A percentile compares a stretch with the other conserved stretches of the same genome.
phyloP scores from a whole-genome alignment of 2,797 vertebrate genomes.

The Corythornis leucogaster region DNA sequence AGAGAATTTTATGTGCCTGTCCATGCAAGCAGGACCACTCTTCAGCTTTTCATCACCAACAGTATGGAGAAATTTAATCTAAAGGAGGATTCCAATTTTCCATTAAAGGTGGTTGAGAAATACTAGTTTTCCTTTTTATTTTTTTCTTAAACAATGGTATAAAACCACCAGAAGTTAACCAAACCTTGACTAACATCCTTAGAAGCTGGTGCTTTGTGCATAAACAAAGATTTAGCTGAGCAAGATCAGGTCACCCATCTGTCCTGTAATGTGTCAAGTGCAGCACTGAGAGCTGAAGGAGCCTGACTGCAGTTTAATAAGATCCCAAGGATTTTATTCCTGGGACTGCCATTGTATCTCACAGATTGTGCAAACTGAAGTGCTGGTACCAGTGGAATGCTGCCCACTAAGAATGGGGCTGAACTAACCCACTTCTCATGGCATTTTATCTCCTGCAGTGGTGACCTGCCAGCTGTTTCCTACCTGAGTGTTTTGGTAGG shows the following conservation, averaged over 20 bases:
- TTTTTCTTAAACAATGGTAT: neutral
- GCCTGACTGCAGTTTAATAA: neutral
- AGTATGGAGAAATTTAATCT: neutral
- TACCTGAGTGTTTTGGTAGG: neutral
- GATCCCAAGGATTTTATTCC: neutral
- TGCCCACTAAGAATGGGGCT: neutral
- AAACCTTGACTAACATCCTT: neutral
- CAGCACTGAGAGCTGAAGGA: neutral
- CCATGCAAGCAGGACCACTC: neutral
- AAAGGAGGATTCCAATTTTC: neutral
- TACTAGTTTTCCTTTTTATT: neutral
- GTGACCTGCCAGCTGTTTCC: neutral
- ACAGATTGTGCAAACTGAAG: neutral
- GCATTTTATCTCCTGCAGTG: neutral
- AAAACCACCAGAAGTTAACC: neutral
- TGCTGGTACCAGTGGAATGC: fast-evolving
- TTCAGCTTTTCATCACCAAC: neutral
- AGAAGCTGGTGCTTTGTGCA: neutral
- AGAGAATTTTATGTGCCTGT: neutral
- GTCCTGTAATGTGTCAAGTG: neutral
- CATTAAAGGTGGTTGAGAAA: neutral
- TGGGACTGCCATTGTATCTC: neutral
- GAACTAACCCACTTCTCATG: neutral
- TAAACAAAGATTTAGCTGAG: neutral
- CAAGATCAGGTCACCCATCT: neutral